phyloP scores from a whole-genome alignment of 2,888 invertebrate species.

The Nasonia oneida region DNA sequence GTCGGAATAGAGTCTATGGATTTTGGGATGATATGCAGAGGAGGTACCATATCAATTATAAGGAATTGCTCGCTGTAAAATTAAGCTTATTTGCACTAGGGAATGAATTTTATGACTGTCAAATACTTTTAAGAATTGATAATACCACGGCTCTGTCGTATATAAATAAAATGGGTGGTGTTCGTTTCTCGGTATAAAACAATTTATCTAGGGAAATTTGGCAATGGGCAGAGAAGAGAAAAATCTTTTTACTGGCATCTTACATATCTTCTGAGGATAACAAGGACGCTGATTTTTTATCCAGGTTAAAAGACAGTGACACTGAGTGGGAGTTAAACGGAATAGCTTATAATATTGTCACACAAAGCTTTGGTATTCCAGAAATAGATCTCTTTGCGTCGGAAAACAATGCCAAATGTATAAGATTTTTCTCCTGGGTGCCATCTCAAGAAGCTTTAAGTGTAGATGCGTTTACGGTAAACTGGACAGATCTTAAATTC shows the following conservation, averaged over 20 bases:
- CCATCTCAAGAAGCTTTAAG: no score
- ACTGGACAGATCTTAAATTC: conserved; percentile 61
- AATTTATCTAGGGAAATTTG: conserved; percentile 45
- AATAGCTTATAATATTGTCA: conserved; percentile 9
- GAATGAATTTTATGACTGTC: not conserved
- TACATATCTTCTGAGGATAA: conserved; percentile 55
- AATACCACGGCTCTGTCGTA: conserved; percentile 6
- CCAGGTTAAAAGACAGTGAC: conserved; percentile 37
- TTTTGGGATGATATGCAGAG: not conserved
- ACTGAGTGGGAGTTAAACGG: conserved; percentile 58
- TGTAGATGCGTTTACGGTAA: conserved; percentile 65
- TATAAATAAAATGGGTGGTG: conserved; percentile 29
- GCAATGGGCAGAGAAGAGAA: conserved; percentile 53
- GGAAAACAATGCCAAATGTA: conserved; percentile 54
- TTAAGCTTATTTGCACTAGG: not conserved
- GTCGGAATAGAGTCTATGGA: no score
- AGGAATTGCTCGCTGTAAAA: not conserved
- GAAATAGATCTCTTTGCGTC: conserved; percentile 64
- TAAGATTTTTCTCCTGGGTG: no score
- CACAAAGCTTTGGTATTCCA: conserved; percentile 44
- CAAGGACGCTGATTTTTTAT: conserved; percentile 45
- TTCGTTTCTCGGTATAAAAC: conserved; percentile 26
- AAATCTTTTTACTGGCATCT: conserved; percentile 43
- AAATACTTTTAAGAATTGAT: conserved; percentile 22
- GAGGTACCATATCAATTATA: not conserved